These are phyloP conservation scores for Eupithecia insigniata DNA, from an alignment of 2,888 invertebrate species.

Conservation along the genomic window DNA sequence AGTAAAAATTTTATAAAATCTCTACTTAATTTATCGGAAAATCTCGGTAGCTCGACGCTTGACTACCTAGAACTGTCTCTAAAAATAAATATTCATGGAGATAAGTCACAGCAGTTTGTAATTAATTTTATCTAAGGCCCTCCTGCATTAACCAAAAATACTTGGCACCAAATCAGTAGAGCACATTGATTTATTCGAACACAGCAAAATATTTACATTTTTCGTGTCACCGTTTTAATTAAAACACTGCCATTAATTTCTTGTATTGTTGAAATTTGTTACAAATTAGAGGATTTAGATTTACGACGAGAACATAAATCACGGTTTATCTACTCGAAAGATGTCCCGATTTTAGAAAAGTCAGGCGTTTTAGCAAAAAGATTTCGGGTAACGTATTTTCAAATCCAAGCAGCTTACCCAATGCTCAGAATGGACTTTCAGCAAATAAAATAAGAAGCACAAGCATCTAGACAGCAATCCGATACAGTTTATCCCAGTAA, in stretches of 20 bases:
- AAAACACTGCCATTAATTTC: slow-evolving; percentile 39
- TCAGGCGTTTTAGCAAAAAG: slow-evolving; percentile 15
- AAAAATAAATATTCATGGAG: slow-evolving; percentile 7
- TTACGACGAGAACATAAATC: slow-evolving; percentile 37
- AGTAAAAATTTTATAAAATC: slow-evolving; percentile 6
- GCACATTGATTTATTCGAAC: slow-evolving; percentile 32
- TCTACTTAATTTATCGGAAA: slow-evolving; percentile 13
- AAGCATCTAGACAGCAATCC: slow-evolving; percentile 50
- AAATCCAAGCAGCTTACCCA: slow-evolving; percentile 28
- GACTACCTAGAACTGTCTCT: slow-evolving; percentile 1
- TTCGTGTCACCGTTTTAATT: slow-evolving; percentile 36
- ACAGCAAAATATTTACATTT: slow-evolving; percentile 28
- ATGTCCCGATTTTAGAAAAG: slow-evolving; percentile 17
- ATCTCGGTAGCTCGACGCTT: background rate
- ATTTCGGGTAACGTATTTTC: slow-evolving; percentile 26
- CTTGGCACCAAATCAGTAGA: slow-evolving; percentile 26
- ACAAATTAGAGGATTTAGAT: slow-evolving; percentile 36
- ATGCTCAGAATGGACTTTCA: slow-evolving; percentile 28
- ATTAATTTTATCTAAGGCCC: slow-evolving; percentile 21
- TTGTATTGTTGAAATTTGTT: slow-evolving; percentile 34
- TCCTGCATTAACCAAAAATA: slow-evolving; percentile 21
- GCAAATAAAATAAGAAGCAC: slow-evolving; percentile 33
- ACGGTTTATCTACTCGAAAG: slow-evolving; percentile 37
- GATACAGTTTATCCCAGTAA: slow-evolving; percentile 55
- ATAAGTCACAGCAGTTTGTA: slow-evolving; percentile 11